Base-by-base conservation (phyloP, 1,140 invertebrate species). In the Bombus turneri region DNA sequence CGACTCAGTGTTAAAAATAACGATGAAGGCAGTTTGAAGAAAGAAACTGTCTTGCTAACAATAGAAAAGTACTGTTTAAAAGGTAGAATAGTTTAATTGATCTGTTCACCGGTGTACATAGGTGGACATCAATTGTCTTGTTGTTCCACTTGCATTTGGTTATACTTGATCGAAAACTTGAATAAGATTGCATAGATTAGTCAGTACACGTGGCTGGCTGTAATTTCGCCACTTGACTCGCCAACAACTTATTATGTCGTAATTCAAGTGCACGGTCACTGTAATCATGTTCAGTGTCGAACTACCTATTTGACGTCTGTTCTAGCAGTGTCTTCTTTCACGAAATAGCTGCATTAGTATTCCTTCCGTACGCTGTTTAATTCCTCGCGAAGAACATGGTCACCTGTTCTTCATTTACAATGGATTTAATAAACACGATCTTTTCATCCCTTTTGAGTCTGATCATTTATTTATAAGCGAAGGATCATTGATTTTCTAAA, bases 191-290 rank as follows among this genome's bases (percentile, higher is more conserved):
- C 68, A 73, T 43, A 43, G 39, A 34, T 79, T 37, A 34, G 59
- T 15, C 34, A 28, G 39, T 37, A 34, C 47, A 72, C 66, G 66
- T 77, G 71, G 72, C 39, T 39, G 31, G 10, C 37, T 12, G 25
- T 74, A 82, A 83, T 81, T 86, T 82, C 57, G 39, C 72, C 75
- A 79, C 73, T 87, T 83, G 62, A 81, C 22, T 85, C 72, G 57
- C 34, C 76, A 78, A 85, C 66, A 78, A 85, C 75, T 78, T 72
- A 84, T 81, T 73, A 79, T 83, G 62, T 47, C 53, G 69, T 83
- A 76, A 88, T 83, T 87, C 83, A 88, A 88, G 75, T 83, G 78
- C 87, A 88, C 75, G 86, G 82, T 62, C 74, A 75, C 53, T 69
- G 75, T 80, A 79, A 86, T 88, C 79, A 28, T 64, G 76, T 69